Evolutionary conservation across 2,888 invertebrate genomes (phyloP).

Genomic region (Agriopis marginaria): DNA sequence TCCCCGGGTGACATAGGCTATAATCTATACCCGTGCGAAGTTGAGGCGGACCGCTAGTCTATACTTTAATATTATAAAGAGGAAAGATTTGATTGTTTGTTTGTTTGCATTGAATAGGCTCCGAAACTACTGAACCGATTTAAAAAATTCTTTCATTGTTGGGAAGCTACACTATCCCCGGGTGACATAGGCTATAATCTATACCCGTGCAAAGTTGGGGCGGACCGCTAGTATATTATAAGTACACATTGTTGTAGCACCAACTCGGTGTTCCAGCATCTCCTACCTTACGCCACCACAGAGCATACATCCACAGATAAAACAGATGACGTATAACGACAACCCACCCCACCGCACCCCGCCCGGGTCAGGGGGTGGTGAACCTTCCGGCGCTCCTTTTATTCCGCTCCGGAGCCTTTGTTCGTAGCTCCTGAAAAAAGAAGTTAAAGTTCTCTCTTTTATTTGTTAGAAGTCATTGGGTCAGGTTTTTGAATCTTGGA

Average conservation of each 20-base stretch:
- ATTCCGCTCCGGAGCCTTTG: slow-evolving; percentile 65
- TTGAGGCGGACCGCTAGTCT: too few species aligned
- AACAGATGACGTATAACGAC: slow-evolving; percentile 47
- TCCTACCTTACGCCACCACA: background rate
- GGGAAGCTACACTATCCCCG: too few species aligned
- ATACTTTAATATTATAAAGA: too few species aligned
- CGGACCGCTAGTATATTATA: too few species aligned
- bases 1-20: too few species aligned
- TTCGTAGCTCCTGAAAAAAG: slow-evolving; percentile 48
- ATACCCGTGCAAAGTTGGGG: too few species aligned
- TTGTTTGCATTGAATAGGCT: too few species aligned
- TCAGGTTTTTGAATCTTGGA: slow-evolving; percentile 43
- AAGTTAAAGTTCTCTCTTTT: slow-evolving; percentile 35
- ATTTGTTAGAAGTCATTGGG: slow-evolving; percentile 49
- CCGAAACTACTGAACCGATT: too few species aligned
- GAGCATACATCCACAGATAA: slow-evolving; percentile 23
- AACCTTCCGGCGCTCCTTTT: slow-evolving; percentile 52
- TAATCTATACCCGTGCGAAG: too few species aligned
- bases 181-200: too few species aligned
- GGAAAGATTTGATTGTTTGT: too few species aligned
- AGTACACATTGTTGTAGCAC: background rate
- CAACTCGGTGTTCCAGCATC: background rate
- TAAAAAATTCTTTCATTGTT: too few species aligned
- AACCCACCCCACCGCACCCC: slow-evolving; percentile 40
- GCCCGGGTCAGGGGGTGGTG: slow-evolving; percentile 33